These are phyloP conservation scores for Ladona fulva DNA, from an alignment of 1,140 invertebrate genomes.

Conservation along the genomic window DNA sequence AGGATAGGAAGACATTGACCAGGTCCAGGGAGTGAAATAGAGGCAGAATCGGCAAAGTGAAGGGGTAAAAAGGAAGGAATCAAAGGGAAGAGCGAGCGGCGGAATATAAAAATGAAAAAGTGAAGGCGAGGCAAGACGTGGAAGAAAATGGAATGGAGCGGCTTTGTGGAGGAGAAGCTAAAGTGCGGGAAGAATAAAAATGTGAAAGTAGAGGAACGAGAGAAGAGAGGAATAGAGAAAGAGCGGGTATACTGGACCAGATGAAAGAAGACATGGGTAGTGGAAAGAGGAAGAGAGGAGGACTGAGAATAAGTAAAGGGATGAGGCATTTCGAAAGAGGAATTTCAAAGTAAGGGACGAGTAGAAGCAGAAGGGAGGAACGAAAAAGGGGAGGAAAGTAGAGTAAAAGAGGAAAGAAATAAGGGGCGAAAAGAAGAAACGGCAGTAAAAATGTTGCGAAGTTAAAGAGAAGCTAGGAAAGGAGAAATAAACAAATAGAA, in stretches of 20 bases:
- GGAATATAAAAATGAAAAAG: constrained; percentile 13
- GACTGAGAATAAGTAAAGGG: background rate
- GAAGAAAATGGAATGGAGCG: too few species aligned
- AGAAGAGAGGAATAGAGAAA: background rate
- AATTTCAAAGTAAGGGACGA: too few species aligned
- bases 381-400: too few species aligned
- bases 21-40: background rate
- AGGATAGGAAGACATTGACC: too few species aligned
- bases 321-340: too few species aligned
- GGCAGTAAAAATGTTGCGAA: too few species aligned
- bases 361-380: background rate
- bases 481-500: too few species aligned
- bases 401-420: too few species aligned
- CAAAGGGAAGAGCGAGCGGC: constrained; percentile 9
- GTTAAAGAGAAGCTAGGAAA: too few species aligned
- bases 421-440: background rate
- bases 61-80: constrained; percentile 1
- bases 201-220: background rate
- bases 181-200: too few species aligned
- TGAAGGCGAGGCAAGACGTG: constrained; percentile 9
- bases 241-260: background rate
- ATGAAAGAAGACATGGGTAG: background rate
- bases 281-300: constrained; percentile 11
- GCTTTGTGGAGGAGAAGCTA: too few species aligned
- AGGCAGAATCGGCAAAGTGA: background rate